Evolutionary conservation across 2,113 vertebrate species (phyloP).

Genomic region (Naja naja): DNA sequence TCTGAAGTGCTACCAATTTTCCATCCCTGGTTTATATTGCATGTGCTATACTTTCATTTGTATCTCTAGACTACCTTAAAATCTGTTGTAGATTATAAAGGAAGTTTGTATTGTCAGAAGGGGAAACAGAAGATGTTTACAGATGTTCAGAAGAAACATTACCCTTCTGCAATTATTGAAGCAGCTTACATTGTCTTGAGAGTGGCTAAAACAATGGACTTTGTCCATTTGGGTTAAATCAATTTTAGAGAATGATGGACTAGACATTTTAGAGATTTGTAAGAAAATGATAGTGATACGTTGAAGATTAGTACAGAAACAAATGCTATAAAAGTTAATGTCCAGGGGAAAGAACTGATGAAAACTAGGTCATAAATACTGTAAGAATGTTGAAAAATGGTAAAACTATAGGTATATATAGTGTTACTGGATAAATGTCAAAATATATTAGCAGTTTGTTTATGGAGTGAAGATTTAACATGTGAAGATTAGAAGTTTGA

Average conservation of each 20-base stretch:
- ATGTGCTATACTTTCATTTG: neutral
- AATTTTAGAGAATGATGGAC: neutral
- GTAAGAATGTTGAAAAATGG: neutral
- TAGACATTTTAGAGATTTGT: neutral
- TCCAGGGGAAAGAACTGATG: neutral
- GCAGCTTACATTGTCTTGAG: neutral
- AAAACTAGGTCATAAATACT: neutral
- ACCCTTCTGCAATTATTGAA: neutral
- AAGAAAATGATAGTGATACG: neutral
- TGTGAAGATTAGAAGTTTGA: neutral
- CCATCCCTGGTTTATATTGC: neutral
- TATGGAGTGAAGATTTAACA: neutral
- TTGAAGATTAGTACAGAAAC: neutral
- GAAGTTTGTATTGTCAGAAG: neutral
- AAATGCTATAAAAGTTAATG: neutral
- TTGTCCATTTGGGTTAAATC: neutral
- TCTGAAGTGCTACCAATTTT: neutral
- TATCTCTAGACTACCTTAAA: neutral
- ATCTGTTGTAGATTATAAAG: neutral
- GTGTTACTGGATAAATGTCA: neutral
- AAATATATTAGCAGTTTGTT: neutral
- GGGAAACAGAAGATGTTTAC: neutral
- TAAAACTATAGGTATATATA: neutral
- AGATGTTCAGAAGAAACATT: neutral
- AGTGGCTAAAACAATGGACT: neutral